Percentiles rank a stretch among this genome's conserved stretches.
Conservation (phyloP, 1,140 invertebrate genomes). For the Amyelois transitella region DNA sequence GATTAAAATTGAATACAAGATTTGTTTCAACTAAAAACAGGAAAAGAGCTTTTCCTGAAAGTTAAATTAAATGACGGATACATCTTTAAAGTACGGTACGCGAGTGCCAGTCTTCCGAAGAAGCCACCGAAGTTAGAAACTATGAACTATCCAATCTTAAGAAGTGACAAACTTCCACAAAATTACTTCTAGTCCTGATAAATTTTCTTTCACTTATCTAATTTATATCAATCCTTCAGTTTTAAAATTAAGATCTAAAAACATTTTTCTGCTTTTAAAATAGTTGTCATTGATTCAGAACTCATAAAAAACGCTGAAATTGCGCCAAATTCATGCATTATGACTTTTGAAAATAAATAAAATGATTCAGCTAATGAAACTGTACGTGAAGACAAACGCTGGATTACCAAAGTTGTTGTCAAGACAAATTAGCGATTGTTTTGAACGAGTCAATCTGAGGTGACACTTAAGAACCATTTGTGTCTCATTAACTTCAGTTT, state of each 20-base stretch:
- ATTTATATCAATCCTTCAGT: neutral
- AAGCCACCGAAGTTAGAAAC: no score
- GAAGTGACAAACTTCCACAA: neutral
- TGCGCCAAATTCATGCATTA: slow-evolving; percentile 20
- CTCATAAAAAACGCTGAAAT: slow-evolving; percentile 28
- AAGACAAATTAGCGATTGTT: slow-evolving; percentile 6
- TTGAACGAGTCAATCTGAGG: slow-evolving; percentile 25
- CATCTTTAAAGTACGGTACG: no score
- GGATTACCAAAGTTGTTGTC: neutral
- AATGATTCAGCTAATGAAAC: neutral
- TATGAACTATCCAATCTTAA: neutral
- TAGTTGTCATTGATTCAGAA: slow-evolving; percentile 21
- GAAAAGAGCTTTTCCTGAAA: no score
- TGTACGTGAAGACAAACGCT: neutral
- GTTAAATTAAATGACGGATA: no score
- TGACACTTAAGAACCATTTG: slow-evolving; percentile 32
- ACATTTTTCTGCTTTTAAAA: slow-evolving; percentile 9
- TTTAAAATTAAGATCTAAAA: neutral
- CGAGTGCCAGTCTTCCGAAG: no score
- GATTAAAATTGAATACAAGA: no score
- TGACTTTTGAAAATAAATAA: neutral
- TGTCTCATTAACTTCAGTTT: slow-evolving; percentile 32
- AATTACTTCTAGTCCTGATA: neutral
- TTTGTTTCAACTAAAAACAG: no score
- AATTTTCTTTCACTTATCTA: neutral